Evolutionary conservation across 2,888 invertebrate genomes (phyloP).

Genomic region (Graphium colonna): DNA sequence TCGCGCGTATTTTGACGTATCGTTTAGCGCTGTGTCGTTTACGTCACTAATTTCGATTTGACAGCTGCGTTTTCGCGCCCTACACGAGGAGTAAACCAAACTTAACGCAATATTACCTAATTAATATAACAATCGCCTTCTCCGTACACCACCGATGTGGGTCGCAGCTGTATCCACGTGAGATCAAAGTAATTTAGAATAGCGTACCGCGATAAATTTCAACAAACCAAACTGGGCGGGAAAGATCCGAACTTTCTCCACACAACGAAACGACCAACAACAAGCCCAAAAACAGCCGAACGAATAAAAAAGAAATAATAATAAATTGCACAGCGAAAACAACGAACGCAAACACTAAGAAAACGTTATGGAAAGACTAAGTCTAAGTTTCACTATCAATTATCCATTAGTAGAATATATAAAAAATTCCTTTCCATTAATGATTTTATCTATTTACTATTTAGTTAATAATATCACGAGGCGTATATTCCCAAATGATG

Average conservation of each 20-base stretch:
- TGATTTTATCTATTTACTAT: constrained; percentile 78
- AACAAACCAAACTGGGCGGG: constrained; percentile 52
- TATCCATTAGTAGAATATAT: constrained; percentile 79
- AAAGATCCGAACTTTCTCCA: constrained; percentile 31
- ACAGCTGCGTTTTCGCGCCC: constrained; percentile 40
- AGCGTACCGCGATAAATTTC: constrained; percentile 37
- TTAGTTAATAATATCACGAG: constrained; percentile 79
- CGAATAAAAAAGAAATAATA: constrained; percentile 41
- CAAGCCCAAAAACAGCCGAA: constrained; percentile 60
- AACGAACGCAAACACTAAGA: constrained; percentile 70
- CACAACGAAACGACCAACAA: constrained; percentile 62
- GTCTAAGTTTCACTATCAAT: constrained; percentile 73
- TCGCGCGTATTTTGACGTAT: constrained; percentile 46
- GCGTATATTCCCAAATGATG: constrained; percentile 66
- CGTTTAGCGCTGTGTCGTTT: constrained; percentile 22
- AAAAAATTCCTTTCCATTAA: constrained; percentile 77
- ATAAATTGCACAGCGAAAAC: constrained; percentile 76
- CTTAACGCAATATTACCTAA: constrained; percentile 68
- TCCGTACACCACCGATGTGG: constrained; percentile 53
- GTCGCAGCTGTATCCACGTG: constrained; percentile 74
- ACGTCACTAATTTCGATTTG: constrained; percentile 31
- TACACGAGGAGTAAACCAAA: constrained; percentile 72
- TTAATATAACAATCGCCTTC: constrained; percentile 51
- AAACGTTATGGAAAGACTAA: constrained; percentile 60
- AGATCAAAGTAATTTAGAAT: constrained; percentile 70